These are phyloP conservation scores for Stictonetta naevosa DNA, from an alignment of 2,113 vertebrate genomes.

Conservation along the genomic window DNA sequence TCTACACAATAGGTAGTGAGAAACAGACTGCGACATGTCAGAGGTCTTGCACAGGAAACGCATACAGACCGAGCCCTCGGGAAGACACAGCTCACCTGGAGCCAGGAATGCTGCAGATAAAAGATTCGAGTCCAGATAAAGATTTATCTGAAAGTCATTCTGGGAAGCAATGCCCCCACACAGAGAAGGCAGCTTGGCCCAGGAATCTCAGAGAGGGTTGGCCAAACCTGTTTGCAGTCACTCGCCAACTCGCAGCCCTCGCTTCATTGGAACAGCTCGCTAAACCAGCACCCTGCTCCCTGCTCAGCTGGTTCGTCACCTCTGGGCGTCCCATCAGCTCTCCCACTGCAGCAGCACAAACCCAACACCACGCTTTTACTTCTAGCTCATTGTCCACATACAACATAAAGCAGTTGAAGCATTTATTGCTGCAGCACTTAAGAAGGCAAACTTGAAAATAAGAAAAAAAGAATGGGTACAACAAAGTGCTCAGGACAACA, in stretches of 20 bases:
- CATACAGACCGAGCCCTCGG: not conserved
- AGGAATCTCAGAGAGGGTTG: not conserved
- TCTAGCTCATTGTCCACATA: not conserved
- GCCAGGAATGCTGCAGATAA: not conserved
- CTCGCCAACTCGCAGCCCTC: not conserved
- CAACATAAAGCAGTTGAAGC: not conserved
- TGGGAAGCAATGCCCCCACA: not conserved
- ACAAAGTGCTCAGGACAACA: not conserved
- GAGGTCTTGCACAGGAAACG: not conserved
- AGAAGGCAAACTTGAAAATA: not conserved
- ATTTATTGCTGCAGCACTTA: not conserved
- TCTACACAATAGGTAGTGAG: not conserved
- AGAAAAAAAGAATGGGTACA: not conserved
- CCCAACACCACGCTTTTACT: not conserved
- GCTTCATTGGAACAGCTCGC: not conserved
- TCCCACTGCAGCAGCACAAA: constrained; percentile 12
- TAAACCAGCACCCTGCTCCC: constrained; percentile 45
- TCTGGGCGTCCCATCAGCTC: constrained; percentile 1
- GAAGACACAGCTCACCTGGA: constrained; percentile 5
- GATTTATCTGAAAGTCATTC: constrained; percentile 10
- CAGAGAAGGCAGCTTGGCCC: constrained; percentile 5
- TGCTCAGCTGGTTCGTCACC: constrained; percentile 52
- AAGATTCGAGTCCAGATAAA: not conserved
- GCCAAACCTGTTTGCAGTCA: not conserved
- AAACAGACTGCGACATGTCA: not conserved